Percentiles rank a stretch among this genome's conserved stretches.
These are phyloP conservation scores for Cinara cedri DNA, from an alignment of 2,888 invertebrate genomes.

Conservation along the genomic window DNA sequence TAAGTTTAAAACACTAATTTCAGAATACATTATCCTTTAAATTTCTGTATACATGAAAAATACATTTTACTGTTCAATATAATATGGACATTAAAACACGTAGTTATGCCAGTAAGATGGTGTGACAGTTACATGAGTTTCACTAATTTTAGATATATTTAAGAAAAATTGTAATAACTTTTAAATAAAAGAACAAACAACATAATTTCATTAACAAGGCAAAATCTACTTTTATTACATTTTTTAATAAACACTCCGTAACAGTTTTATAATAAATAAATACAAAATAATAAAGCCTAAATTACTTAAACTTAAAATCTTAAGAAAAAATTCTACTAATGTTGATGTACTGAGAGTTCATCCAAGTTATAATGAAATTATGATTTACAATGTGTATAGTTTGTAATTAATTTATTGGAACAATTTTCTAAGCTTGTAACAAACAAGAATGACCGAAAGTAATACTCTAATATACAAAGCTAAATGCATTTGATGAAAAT, in stretches of 20 bases:
- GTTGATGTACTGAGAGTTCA: background rate
- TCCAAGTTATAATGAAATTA: background rate
- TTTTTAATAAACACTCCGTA: conserved; percentile 48
- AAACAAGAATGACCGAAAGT: conserved; percentile 29
- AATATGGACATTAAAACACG: too few species aligned
- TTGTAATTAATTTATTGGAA: conserved; percentile 10
- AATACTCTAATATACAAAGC: conserved; percentile 35
- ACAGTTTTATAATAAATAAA: conserved; percentile 47
- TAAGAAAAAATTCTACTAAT: conserved; percentile 20
- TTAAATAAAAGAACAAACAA: conserved; percentile 14
- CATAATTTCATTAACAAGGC: conserved; percentile 41
- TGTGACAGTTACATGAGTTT: too few species aligned
- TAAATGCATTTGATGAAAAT: conserved; percentile 11
- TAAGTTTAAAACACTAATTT: too few species aligned
- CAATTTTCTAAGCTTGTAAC: background rate
- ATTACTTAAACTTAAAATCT: conserved; percentile 24
- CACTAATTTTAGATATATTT: too few species aligned
- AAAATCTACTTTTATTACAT: conserved; percentile 44
- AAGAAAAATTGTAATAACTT: background rate
- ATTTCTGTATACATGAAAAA: too few species aligned
- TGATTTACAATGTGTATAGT: conserved; percentile 15
- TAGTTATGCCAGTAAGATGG: too few species aligned
- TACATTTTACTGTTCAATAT: too few species aligned
- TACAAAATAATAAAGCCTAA: conserved; percentile 37
- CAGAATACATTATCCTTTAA: too few species aligned